Base-by-base conservation (phyloP, 2,113 vertebrate species). In the Atrichornis clamosus region DNA sequence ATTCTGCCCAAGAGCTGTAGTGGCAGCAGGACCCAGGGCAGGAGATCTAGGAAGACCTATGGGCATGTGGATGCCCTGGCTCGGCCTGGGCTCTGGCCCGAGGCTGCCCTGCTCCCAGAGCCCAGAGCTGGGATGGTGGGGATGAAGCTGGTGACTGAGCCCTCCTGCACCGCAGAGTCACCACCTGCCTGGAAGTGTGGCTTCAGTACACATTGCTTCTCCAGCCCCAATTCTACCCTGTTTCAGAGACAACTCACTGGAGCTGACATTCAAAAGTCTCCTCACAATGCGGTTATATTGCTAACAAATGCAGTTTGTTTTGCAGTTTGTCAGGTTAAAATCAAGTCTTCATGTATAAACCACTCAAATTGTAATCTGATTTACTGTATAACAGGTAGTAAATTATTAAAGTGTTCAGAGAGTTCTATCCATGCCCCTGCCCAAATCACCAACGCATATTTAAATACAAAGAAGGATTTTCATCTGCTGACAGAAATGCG, bases 201-300 rank as follows among this genome's bases (percentile, higher is more conserved):
- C 0, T n/a, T 20, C 3, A 0, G 39, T 2, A 2, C 4, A 4
- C 22, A 1, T 11, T 9, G 30, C 74, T 60, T 26, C 24, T n/a
- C 41, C 67, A 27, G 10, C 15, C 42, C 33, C 4, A 8, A 0
- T 13, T 56, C 63, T 77, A 8, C 5, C 12, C 22, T 32, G 0
- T 46, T 65, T 60, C n/a, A 16, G 27, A 32, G n/a, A 35, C 10
- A 64, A 3, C 17, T 62, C 28, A 1, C 33, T 9, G 13, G 11
- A 42, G 35, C 13, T 75, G 52, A 20, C 27, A 10, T 37, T 35
- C 6, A 1, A 24, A 24, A 60, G 19, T 32, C 11, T 79, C 20
- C 7, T 74, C 41, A 1, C 18, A 1, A 4, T 9, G 30, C 33
- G 30, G 52, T 75, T 60, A 27, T 10, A 1, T 16, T 56, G 33